Percentiles rank a stretch among this genome's conserved stretches.
Evolutionary conservation across 1,140 invertebrate species (phyloP).

Genomic region (Uloborus diversus): DNA sequence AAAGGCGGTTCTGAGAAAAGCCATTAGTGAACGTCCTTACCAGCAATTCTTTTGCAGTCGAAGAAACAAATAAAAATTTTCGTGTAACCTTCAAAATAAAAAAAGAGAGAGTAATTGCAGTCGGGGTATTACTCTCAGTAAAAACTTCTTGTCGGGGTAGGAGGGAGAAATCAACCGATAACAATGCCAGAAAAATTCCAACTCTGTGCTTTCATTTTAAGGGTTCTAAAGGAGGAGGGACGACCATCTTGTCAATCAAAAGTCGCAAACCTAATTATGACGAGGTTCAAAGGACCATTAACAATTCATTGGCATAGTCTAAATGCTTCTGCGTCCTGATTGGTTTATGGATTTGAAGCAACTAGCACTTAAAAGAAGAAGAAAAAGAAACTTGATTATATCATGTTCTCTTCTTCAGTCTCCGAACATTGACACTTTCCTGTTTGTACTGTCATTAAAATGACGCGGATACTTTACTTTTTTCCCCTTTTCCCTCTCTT

Average conservation of each 20-base stretch:
- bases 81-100: slow-evolving; percentile 9
- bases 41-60: not conserved
- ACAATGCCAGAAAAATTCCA: slow-evolving; percentile 11
- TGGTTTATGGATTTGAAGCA: slow-evolving; percentile 15
- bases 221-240: slow-evolving; percentile 20
- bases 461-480: slow-evolving; percentile 27
- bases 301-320: slow-evolving; percentile 38
- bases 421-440: slow-evolving; percentile 31
- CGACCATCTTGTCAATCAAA: slow-evolving; percentile 33
- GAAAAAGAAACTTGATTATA: slow-evolving; percentile 14
- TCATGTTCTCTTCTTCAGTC: slow-evolving; percentile 18
- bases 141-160: slow-evolving; percentile 16
- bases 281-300: slow-evolving; percentile 26
- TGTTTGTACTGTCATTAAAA: slow-evolving; percentile 37
- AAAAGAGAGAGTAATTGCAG: slow-evolving; percentile 17
- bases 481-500: too few relatives aligned
- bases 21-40: slow-evolving; percentile 14
- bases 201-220: slow-evolving; percentile 20
- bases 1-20: not conserved
- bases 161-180: slow-evolving; percentile 31
- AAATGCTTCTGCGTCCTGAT: slow-evolving; percentile 1
- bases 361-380: not conserved
- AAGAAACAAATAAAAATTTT: slow-evolving; percentile 1
- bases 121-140: slow-evolving; percentile 2
- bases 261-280: slow-evolving; percentile 30